Conservation (phyloP, 2,113 vertebrate species). For the Athene cunicularia region DNA sequence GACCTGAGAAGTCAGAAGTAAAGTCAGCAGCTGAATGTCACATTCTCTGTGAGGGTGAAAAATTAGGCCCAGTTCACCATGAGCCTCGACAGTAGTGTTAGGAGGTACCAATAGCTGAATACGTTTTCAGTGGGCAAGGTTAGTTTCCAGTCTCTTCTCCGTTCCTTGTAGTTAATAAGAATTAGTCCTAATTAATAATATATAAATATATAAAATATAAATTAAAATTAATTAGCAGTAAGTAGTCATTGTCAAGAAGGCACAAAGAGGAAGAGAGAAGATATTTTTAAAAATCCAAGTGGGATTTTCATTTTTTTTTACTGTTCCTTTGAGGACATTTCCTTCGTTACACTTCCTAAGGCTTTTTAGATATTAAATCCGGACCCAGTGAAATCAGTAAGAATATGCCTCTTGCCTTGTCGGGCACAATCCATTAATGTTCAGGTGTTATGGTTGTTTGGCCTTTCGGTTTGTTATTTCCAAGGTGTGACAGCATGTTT, state of each 20-base stretch:
- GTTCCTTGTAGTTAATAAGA: not conserved
- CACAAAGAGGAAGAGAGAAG: not conserved
- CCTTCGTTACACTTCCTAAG: not conserved
- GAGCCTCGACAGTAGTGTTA: not conserved
- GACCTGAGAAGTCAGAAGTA: not conserved
- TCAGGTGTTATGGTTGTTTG: not conserved
- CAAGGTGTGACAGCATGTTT: not conserved
- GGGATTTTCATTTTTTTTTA: not conserved
- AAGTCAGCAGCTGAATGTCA: not conserved
- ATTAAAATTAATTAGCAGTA: not conserved
- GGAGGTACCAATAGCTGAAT: not conserved
- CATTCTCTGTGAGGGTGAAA: not conserved
- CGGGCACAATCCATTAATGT: rapidly evolving
- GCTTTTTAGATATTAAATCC: not conserved
- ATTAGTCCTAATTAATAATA: not conserved
- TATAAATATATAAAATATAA: not conserved
- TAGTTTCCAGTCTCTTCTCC: not conserved
- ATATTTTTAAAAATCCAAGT: not conserved
- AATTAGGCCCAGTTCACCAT: not conserved
- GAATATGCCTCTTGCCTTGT: not conserved
- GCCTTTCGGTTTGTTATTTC: not conserved
- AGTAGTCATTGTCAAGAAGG: not conserved
- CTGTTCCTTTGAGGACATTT: not conserved
- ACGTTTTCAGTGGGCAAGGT: not conserved
- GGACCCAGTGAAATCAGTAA: not conserved